These are phyloP conservation scores for Schizotus pectinicornis DNA, from an alignment of 2,888 invertebrate genomes.

Conservation along the genomic window DNA sequence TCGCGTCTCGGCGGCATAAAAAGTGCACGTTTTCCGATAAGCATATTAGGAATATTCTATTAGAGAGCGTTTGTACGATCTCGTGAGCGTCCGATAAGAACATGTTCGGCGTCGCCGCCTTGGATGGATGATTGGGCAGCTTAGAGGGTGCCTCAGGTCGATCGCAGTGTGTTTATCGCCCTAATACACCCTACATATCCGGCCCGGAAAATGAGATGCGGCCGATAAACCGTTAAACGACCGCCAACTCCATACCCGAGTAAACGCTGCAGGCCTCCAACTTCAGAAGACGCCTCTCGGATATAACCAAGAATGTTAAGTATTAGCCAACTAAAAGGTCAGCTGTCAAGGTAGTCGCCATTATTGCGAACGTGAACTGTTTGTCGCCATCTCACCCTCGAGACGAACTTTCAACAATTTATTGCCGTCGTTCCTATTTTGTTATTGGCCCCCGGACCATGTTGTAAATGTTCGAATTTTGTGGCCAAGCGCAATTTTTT, in stretches of 20 bases:
- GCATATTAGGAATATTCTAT: slow-evolving; percentile 35
- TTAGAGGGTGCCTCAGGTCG: slow-evolving; percentile 29
- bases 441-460: not conserved
- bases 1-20: slow-evolving; percentile 10
- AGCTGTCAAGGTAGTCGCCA: slow-evolving; percentile 26
- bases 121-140: slow-evolving; percentile 34
- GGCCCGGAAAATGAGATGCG: slow-evolving; percentile 35
- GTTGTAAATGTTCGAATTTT: no score
- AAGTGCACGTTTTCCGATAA: slow-evolving; percentile 28
- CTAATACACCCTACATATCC: slow-evolving; percentile 31
- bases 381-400: slow-evolving; percentile 22
- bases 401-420: slow-evolving; percentile 9
- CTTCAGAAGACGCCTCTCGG: slow-evolving; percentile 16
- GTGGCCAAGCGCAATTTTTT: no score
- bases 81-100: slow-evolving; percentile 30
- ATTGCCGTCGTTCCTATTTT: slow-evolving; percentile 5
- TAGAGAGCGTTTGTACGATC: slow-evolving; percentile 25
- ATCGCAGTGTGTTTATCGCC: slow-evolving; percentile 33
- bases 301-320: slow-evolving; percentile 23
- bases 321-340: slow-evolving; percentile 1
- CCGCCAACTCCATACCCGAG: slow-evolving; percentile 29
- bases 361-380: slow-evolving; percentile 33
- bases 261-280: slow-evolving; percentile 18
- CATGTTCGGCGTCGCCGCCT: slow-evolving; percentile 25
- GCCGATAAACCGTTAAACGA: slow-evolving; percentile 35